phyloP scores from a whole-genome alignment of 1,140 invertebrate genomes.

The Halesus radiatus region DNA sequence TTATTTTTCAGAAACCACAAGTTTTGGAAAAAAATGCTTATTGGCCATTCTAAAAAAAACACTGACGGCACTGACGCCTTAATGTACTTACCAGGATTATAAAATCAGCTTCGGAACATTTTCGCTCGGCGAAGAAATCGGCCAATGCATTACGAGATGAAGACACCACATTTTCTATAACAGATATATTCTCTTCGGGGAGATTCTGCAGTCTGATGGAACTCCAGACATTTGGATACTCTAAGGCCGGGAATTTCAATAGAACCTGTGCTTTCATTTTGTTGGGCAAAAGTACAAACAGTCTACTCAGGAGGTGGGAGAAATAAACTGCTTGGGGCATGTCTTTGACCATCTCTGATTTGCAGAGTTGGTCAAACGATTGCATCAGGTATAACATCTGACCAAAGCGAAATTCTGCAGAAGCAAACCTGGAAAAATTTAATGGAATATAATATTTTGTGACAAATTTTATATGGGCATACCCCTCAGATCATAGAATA shows the following conservation, averaged over 20 bases:
- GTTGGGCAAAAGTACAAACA: constrained; percentile 43
- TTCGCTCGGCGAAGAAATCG: constrained; percentile 9
- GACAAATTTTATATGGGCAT: too few relatives aligned
- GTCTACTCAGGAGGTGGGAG: constrained; percentile 32
- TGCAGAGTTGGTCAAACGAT: constrained; percentile 4
- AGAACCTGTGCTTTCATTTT: constrained; percentile 37
- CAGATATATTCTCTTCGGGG: constrained; percentile 9
- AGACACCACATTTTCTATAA: neutral
- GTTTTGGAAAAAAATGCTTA: neutral
- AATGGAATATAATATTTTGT: neutral
- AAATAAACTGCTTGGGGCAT: constrained; percentile 42
- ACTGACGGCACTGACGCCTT: neutral
- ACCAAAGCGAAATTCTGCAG: constrained; percentile 36
- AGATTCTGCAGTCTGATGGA: constrained; percentile 23
- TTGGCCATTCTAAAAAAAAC: constrained; percentile 2
- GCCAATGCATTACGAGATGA: neutral
- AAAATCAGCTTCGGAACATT: neutral
- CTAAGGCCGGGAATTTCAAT: constrained; percentile 24
- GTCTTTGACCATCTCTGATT: constrained; percentile 17
- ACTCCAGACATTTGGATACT: constrained; percentile 37
- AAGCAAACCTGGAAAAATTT: constrained; percentile 48
- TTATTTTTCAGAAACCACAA: too few relatives aligned
- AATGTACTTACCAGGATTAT: constrained; percentile 28
- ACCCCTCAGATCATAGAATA: too few relatives aligned
- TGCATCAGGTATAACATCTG: constrained; percentile 38